A percentile compares a stretch with the other conserved stretches of the same genome.
Conservation (phyloP, 2,113 vertebrate genomes). For the Sceloporus tristichus region DNA sequence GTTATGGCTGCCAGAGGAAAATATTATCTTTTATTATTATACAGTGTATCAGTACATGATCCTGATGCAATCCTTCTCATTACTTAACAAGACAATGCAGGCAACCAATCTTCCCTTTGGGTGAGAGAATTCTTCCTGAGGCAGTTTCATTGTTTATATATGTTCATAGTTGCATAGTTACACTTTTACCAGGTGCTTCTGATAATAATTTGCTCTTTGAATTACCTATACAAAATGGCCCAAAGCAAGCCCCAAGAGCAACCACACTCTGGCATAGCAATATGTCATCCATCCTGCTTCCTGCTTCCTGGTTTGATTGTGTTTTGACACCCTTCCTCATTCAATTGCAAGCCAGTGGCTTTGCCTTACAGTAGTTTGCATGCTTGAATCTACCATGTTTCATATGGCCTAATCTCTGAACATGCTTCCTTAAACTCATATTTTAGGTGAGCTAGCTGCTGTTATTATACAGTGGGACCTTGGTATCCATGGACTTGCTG, state of each 20-base stretch:
- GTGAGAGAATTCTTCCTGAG: neutral
- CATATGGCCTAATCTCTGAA: neutral
- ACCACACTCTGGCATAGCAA: conserved; percentile 31
- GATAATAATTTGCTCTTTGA: conserved; percentile 44
- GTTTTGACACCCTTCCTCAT: conserved; percentile 51
- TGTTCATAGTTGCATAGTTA: conserved; percentile 1
- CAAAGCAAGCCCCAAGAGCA: conserved; percentile 56
- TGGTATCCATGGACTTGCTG: too few relatives aligned
- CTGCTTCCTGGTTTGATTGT: conserved; percentile 57
- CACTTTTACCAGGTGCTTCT: neutral
- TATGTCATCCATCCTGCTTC: conserved; percentile 52
- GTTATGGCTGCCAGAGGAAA: too few relatives aligned
- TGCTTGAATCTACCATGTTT: neutral
- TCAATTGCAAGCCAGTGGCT: conserved; percentile 47
- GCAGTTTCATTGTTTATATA: neutral
- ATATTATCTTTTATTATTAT: too few relatives aligned
- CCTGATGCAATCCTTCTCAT: neutral
- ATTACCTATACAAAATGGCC: conserved; percentile 50
- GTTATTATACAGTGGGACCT: neutral
- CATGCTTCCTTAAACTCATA: neutral
- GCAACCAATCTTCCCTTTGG: neutral
- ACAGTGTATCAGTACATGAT: neutral
- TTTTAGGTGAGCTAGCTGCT: neutral
- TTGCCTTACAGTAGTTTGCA: conserved; percentile 51
- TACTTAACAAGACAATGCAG: neutral